Evolutionary conservation across 2,797 vertebrate species (phyloP), one percentile per base, ranked within the genome.

Genomic region (Limosa lapponica): DNA sequence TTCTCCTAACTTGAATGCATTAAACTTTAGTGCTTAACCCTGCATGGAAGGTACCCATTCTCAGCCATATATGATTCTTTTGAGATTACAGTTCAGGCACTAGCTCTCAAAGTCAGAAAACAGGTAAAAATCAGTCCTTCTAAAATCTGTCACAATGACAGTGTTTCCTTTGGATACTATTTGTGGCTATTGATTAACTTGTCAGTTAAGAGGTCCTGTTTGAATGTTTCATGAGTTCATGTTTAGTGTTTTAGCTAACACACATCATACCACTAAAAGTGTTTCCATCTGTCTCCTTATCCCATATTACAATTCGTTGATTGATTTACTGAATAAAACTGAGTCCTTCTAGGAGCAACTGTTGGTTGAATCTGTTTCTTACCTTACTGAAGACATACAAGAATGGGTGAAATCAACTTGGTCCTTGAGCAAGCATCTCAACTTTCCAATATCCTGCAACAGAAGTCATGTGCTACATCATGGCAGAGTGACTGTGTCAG

Each of bases 121-220:
- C 11, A 17, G 1, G 23, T 46, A 65, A 43, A 93, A 87, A 79
- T 11, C 28, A 49, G 16, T 16, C 16, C 28, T 75, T 27, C 27
- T 7, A 43, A 87, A 84, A 52, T 41, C 8, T 73, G 8, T 52
- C 8, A 32, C 17, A n/a, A 1, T 37, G 6, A 1, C 36, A 57
- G 6, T 20, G 46, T 59, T 70, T 91, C 16, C 6, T 58, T 27
- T 59, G 27, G 18, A 3, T 73, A 10, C 2, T 46, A 4, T 48
- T 78, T 65, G 30, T 32, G 20, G 3, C 10, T 67, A 46, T 28
- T 48, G 13, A 59, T 64, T 72, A 62, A 51, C 64, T 82, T 0
- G 0, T 58, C 19, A 25, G 6, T 48, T 37, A 57, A 39, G 34
- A 66, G n/a, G 2, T 43, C 14, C 8, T 54, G 2, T 20, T 44